phyloP scores from a whole-genome alignment of 2,888 invertebrate genomes.

The Scaptomyza parva region DNA sequence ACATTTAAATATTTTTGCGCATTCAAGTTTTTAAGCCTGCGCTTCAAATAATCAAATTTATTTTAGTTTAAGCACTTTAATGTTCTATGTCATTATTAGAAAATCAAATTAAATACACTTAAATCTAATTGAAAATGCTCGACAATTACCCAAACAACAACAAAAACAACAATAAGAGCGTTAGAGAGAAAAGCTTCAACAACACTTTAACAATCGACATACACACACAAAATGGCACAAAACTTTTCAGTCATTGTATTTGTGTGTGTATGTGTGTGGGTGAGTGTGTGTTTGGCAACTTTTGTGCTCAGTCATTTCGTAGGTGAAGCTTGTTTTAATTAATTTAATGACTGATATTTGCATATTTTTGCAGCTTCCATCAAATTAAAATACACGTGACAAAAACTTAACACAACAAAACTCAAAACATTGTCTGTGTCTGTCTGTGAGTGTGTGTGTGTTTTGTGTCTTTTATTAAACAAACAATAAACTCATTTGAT shows the following conservation, averaged over 20 bases:
- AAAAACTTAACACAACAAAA: constrained; percentile 30
- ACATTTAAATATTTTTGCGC: not conserved
- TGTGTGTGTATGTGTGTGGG: not conserved
- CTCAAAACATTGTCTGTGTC: no score
- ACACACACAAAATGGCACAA: constrained; percentile 3
- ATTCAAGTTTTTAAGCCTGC: not conserved
- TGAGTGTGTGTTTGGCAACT: constrained; percentile 2
- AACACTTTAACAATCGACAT: constrained; percentile 8
- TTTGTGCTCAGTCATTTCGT: constrained; percentile 48
- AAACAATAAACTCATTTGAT: constrained; percentile 56
- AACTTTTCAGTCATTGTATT: not conserved
- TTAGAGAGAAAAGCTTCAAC: not conserved
- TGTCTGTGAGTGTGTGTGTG: constrained; percentile 7
- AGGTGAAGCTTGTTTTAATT: constrained; percentile 60
- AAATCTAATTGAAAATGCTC: constrained; percentile 30
- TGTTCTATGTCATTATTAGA: not conserved
- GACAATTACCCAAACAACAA: constrained; percentile 1
- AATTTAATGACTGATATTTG: constrained; percentile 66
- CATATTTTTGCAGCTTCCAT: constrained; percentile 51
- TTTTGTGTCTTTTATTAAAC: constrained; percentile 21
- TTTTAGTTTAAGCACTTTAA: not conserved
- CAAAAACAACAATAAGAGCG: not conserved
- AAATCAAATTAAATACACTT: constrained; percentile 9
- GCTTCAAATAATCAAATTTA: constrained; percentile 4
- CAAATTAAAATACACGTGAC: constrained; percentile 60